phyloP scores from a whole-genome alignment of 1,140 invertebrate genomes.

The Dendrolimus punctatus region DNA sequence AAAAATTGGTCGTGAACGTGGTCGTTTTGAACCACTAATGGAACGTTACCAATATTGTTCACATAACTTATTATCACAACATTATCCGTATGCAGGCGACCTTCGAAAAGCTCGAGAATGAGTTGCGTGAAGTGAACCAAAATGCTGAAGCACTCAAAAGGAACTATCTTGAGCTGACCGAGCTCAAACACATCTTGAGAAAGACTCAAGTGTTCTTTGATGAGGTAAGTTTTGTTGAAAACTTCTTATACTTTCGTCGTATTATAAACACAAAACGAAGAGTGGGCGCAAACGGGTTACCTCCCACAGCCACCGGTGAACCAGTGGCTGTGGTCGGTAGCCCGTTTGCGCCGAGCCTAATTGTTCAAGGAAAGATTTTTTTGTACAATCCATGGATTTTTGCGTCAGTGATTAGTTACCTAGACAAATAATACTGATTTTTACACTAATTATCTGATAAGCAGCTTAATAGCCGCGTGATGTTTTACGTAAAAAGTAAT shows the following conservation, averaged over 20 bases:
- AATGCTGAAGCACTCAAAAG: slow-evolving; percentile 97
- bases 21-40: no score
- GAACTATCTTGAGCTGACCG: slow-evolving; percentile 96
- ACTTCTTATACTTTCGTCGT: slow-evolving; percentile 2
- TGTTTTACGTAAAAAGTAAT: slow-evolving; percentile 5
- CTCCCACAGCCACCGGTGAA: no score
- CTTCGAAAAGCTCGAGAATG: slow-evolving; percentile 96
- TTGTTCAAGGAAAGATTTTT: no score
- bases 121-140: slow-evolving; percentile 96
- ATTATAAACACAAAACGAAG: neutral
- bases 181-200: slow-evolving; percentile 95
- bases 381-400: no score
- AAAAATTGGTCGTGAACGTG: no score
- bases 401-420: no score
- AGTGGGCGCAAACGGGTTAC: neutral
- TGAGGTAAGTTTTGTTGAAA: slow-evolving; percentile 82
- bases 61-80: neutral
- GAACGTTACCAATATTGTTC: no score
- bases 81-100: slow-evolving; percentile 78
- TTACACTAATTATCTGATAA: no score
- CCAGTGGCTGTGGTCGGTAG: no score
- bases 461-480: slow-evolving; percentile 5
- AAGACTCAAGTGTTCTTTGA: slow-evolving; percentile 99
- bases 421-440: no score
- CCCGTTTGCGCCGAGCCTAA: no score